phyloP scores from a whole-genome alignment of 2,888 invertebrate species.

The Chloroclysta siterata region DNA sequence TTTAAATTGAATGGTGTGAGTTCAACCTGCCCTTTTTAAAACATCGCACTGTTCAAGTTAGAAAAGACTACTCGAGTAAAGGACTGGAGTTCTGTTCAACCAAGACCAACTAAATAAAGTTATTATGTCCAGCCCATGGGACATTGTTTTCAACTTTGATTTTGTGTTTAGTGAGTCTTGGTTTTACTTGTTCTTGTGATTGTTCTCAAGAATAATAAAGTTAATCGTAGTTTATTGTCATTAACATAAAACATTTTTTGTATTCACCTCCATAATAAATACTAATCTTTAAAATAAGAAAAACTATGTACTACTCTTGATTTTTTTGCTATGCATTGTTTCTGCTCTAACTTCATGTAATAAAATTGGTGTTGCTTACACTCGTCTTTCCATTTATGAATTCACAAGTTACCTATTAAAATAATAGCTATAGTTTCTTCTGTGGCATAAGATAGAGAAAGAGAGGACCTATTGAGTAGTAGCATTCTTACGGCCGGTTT shows the following conservation, averaged over 20 bases:
- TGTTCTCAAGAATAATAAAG: conserved; percentile 60
- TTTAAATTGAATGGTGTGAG: conserved; percentile 84
- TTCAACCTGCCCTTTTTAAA: conserved; percentile 72
- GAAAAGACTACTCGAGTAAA: conserved; percentile 83
- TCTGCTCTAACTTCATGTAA: conserved; percentile 69
- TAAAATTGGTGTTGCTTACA: conserved; percentile 73
- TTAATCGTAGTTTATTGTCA: conserved; percentile 42
- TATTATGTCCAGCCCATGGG: conserved; percentile 62
- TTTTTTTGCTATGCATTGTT: conserved; percentile 69
- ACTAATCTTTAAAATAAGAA: conserved; percentile 26
- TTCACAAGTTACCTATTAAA: too few relatives aligned
- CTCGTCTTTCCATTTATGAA: conserved; percentile 29
- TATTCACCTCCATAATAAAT: conserved; percentile 31
- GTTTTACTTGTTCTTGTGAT: conserved; percentile 77
- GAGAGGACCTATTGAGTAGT: too few relatives aligned
- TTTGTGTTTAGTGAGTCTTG: conserved; percentile 85
- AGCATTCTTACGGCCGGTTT: too few relatives aligned
- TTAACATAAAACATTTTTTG: conserved; percentile 38
- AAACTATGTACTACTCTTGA: conserved; percentile 40
- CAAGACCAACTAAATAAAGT: conserved; percentile 84
- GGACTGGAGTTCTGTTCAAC: conserved; percentile 85
- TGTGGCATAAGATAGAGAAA: too few relatives aligned
- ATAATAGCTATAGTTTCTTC: too few relatives aligned
- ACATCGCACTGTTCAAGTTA: conserved; percentile 84
- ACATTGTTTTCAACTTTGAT: conserved; percentile 62